These are phyloP conservation scores for Stegophylla sp. DNA, from an alignment of 2,888 invertebrate genomes.

Conservation along the genomic window DNA sequence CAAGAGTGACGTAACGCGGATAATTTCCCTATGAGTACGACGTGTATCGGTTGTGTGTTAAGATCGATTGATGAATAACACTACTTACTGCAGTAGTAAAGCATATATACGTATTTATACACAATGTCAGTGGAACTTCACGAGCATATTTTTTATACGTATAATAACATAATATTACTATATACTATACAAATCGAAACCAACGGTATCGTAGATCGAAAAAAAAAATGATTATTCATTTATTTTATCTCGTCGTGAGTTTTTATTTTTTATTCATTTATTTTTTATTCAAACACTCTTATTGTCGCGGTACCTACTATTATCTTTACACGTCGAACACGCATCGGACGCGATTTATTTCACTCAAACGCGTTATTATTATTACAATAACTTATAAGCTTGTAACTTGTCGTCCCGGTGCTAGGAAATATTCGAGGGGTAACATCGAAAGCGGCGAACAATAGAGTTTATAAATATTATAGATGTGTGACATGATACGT, in stretches of 20 bases:
- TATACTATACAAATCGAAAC: conserved; percentile 3
- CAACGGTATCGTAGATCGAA: conserved; percentile 21
- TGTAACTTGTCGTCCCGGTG: not conserved
- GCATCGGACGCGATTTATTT: conserved; percentile 34
- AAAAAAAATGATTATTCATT: conserved; percentile 44
- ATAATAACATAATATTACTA: not conserved
- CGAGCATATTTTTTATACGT: too few relatives aligned
- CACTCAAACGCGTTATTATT: conserved; percentile 8
- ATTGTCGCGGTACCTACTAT: not conserved
- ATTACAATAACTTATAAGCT: not conserved
- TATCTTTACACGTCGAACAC: not conserved
- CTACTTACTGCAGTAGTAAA: too few relatives aligned
- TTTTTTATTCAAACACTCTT: not conserved
- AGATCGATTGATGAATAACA: too few relatives aligned
- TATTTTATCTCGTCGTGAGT: conserved; percentile 10
- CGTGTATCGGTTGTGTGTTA: too few relatives aligned
- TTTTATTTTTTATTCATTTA: not conserved
- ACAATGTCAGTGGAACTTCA: not conserved
- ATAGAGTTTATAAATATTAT: conserved; percentile 16
- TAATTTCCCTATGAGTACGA: too few relatives aligned
- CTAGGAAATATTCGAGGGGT: conserved; percentile 25
- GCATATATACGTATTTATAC: too few relatives aligned
- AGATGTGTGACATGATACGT: conserved; percentile 27
- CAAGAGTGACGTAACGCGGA: too few relatives aligned
- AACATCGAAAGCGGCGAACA: not conserved